Conservation (phyloP, 2,113 vertebrate genomes). For the Ailurus styani region DNA sequence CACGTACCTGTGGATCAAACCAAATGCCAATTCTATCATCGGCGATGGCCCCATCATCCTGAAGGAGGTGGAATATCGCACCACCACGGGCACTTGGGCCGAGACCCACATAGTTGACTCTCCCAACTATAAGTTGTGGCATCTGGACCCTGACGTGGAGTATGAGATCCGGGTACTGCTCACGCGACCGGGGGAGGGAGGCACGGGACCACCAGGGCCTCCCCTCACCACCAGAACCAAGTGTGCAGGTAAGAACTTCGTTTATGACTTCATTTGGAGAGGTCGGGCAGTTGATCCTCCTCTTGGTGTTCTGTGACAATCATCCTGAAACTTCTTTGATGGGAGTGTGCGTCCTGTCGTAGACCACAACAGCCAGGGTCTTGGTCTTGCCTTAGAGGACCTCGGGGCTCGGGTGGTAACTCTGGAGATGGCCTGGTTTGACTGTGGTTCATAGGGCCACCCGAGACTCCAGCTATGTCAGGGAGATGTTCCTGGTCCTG, state of each 20-base stretch:
- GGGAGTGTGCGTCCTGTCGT: neutral
- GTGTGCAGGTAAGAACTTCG: slow-evolving; percentile 89
- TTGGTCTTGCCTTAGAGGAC: accelerated
- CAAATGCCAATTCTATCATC: slow-evolving; percentile 98
- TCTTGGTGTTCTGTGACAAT: neutral
- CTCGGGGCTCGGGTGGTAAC: accelerated
- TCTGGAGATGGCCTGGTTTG: neutral
- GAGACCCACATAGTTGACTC: slow-evolving; percentile 96
- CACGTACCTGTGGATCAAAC: slow-evolving; percentile 98
- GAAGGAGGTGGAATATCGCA: slow-evolving; percentile 96
- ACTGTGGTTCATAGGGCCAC: neutral
- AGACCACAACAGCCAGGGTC: accelerated
- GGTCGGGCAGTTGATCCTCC: neutral
- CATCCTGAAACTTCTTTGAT: neutral
- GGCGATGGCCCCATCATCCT: slow-evolving; percentile 97
- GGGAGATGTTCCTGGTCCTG: neutral
- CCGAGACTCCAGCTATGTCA: neutral
- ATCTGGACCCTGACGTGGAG: slow-evolving; percentile 96
- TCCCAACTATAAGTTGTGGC: slow-evolving; percentile 97
- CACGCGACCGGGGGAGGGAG: slow-evolving; percentile 94
- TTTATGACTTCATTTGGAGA: neutral
- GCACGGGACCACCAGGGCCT: slow-evolving; percentile 93
- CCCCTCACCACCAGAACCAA: slow-evolving; percentile 95
- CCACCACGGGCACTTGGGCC: slow-evolving; percentile 94
- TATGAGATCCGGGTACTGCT: slow-evolving; percentile 97